Evolutionary conservation across 2,113 vertebrate genomes (phyloP), one percentile per base, ranked within the genome.

Genomic region (Brienomyrus longianalis): DNA sequence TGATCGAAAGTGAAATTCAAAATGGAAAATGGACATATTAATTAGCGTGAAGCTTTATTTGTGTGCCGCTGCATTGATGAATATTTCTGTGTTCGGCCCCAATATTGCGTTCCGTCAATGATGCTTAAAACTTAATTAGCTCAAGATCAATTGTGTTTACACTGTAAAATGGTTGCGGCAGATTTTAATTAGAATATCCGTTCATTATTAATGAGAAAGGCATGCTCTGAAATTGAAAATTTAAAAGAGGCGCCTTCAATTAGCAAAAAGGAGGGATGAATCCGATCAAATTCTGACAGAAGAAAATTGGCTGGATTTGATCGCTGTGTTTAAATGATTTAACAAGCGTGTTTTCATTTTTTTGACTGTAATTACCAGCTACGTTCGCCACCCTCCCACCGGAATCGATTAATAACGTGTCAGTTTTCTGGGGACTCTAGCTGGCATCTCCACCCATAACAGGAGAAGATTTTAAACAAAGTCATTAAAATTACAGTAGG

Each of bases 141-240:
- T 92, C 89, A 95, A 95, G 95, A 96, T 96, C 95, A 95, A 95
- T 96, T 95, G 94, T 96, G 94, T 96, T 96, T 95, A 95, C 95
- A 94, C 91, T 93, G 93, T 91, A 94, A 93, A 94, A 94, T 91
- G 94, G 94, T 93, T 89, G 92, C 92, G 92, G 91, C 94, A 94
- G 93, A 93, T 94, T 95, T 94, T 96, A 96, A 96, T 96, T 95
- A 95, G 94, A 96, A 95, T 95, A 96, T 93, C 93, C 93, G 94
- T 96, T 94, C 93, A 96, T 96, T 96, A 96, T 96, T 96, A 96
- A 96, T 95, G 95, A 93, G 92, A 92, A 94, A 93, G 94, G 94
- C 93, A 90, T 91, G 92, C 92, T 93, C 92, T 90, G 93, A 95
- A 96, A 96, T 95, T 94, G 93, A 95, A 96, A 94, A 94, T 92